A percentile compares a stretch with the other conserved stretches of the same genome.
These are phyloP conservation scores for Caenorhabditis sp. DNA, from an alignment of 2,888 invertebrate genomes.

Conservation along the genomic window DNA sequence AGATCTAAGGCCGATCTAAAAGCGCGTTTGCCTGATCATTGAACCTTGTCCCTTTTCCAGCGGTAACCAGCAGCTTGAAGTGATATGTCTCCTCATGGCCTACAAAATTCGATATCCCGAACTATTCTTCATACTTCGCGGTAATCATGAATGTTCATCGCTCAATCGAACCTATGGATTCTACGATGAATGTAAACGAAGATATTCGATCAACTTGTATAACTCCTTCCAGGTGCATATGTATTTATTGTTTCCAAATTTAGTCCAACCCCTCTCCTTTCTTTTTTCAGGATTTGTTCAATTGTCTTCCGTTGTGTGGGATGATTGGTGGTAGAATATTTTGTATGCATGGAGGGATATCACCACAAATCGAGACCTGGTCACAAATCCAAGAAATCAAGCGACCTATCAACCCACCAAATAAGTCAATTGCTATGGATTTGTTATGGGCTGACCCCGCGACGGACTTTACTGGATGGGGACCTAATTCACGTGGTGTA, in stretches of 20 bases:
- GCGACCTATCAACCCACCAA: slow-evolving; percentile 41
- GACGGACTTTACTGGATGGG: slow-evolving; percentile 38
- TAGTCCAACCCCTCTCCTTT: no score
- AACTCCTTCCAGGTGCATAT: neutral
- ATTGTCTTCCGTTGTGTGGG: slow-evolving; percentile 48
- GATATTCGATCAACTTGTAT: slow-evolving; percentile 35
- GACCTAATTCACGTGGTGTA: slow-evolving; percentile 42
- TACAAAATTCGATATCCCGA: slow-evolving; percentile 55
- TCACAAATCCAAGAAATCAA: slow-evolving; percentile 13
- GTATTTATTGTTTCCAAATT: no score
- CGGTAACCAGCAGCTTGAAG: slow-evolving; percentile 58
- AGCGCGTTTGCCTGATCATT: no score
- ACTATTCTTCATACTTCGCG: slow-evolving; percentile 57
- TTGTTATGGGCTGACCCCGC: slow-evolving; percentile 56
- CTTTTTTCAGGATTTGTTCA: slow-evolving; percentile 44
- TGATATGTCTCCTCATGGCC: slow-evolving; percentile 55
- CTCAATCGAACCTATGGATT: slow-evolving; percentile 64
- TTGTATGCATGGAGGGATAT: slow-evolving; percentile 54
- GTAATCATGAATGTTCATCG: slow-evolving; percentile 57
- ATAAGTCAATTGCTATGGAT: slow-evolving; percentile 37
- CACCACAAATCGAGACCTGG: slow-evolving; percentile 22
- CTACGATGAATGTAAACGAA: slow-evolving; percentile 58
- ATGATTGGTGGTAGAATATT: slow-evolving; percentile 47
- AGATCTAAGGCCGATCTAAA: no score
- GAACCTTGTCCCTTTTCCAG: no score